These are phyloP conservation scores for Xenopus tropicalis DNA, from an alignment of 2,113 vertebrate species.

Conservation along the genomic window UCB_Xtro_10.0 CM004446.2:30091001-30091500, in stretches of 20 bases:
- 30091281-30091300: not conserved
- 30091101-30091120: not conserved
- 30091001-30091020: conserved; percentile 1
- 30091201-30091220: accelerated
- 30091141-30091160: not conserved
- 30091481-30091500: not conserved
- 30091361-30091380: not conserved
- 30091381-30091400: not conserved
- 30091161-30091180: not conserved
- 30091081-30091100: too few species aligned
- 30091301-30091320: accelerated
- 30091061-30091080: too few species aligned
- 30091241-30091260: too few species aligned
- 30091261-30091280: not conserved
- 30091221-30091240: not conserved
- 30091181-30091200: accelerated
- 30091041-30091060: too few species aligned
- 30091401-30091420: not conserved
- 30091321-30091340: not conserved
- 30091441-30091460: accelerated
- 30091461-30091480: too few species aligned
- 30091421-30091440: too few species aligned
- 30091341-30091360: conserved; percentile 36
- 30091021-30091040: too few species aligned
- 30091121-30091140: conserved; percentile 50